phyloP scores from a whole-genome alignment of 37 sponge, comb jelly and placozoan species.

The Spongilla lacustris region DNA sequence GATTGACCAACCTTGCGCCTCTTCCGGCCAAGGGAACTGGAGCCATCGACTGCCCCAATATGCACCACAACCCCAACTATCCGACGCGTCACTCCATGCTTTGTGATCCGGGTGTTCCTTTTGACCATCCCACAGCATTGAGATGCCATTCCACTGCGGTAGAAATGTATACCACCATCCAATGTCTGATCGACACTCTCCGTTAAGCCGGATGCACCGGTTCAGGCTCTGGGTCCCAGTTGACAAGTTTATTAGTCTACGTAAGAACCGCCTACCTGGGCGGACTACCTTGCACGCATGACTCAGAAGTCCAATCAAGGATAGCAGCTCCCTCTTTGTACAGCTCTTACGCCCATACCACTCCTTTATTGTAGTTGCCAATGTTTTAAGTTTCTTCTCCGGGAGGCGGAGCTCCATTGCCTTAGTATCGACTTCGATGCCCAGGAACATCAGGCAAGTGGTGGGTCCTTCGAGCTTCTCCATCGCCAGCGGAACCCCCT shows the following conservation, averaged over 20 bases:
- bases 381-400: constrained; percentile 8
- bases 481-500: constrained; percentile 25
- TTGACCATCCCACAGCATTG: constrained; percentile 5
- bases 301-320: constrained; percentile 21
- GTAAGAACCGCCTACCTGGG: constrained; percentile 14
- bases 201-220: constrained; percentile 27
- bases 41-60: constrained; percentile 32
- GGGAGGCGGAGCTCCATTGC: constrained; percentile 12
- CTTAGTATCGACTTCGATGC: constrained; percentile 23
- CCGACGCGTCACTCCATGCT: constrained; percentile 51
- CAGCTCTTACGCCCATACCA: background rate
- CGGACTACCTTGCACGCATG: constrained; percentile 47
- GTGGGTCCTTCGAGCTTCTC: constrained; percentile 29
- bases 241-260: constrained; percentile 18
- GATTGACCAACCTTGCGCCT: constrained; percentile 6
- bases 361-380: background rate
- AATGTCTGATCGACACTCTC: constrained; percentile 23
- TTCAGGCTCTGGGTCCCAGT: background rate
- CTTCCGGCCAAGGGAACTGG: constrained; percentile 43
- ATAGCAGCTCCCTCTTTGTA: constrained; percentile 25
- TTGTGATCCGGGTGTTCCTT: background rate
- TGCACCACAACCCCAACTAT: constrained; percentile 57
- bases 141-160: constrained; percentile 9
- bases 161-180: constrained; percentile 36
- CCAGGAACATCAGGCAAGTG: constrained; percentile 21